Base-by-base conservation (phyloP, 2,888 invertebrate genomes). In the Drosophila neonasuta region DNA sequence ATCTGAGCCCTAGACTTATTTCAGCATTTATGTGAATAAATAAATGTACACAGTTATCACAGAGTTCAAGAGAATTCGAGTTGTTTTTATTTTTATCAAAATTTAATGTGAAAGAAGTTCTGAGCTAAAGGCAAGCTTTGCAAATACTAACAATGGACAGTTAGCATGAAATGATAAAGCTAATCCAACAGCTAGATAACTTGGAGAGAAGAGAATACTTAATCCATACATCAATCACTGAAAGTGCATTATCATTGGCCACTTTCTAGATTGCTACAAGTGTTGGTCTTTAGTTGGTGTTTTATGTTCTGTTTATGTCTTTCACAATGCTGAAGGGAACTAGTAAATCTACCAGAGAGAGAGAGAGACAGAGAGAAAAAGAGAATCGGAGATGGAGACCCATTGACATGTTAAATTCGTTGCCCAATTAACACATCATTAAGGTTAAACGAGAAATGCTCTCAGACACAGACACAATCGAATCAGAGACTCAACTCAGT, bases 371-470 rank as follows among this genome's bases (percentile, higher is more conserved):
- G 4, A 29, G 9, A 10, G 4, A 29, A 6, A 13, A 1, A 10
- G 1, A 42, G 24, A 20, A 30, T 1, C 2, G 29, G 11, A 24
- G 36, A 30, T 15, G 30, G 41, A 45, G 49, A 58, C 59, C 34
- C 79, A 83, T 78, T 76, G 86, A 84, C 86, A 86, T 71, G 81
- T 71, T 69, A 60, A 71, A 80, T 73, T 64, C 68, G 74, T 70
- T 63, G 72, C 63, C 81, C 82, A 84, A 82, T 82, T 82, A 82
- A 77, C 87, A 82, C 85, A 74, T 82, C 87, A 77, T 86, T 84
- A 86, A 68, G 79, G 78, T 78, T 68, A 80, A 79, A 80, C 69
- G 73, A 71, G 66, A 70, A 56, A 36, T 56, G 45, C 45, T 46
- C 56, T 56, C 45, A 36, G 46, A 36, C n/a, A 24, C 24, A 24